These are phyloP conservation scores for Nycticebus coucang DNA, from an alignment of 2,113 vertebrate species.

Conservation along the genomic window DNA sequence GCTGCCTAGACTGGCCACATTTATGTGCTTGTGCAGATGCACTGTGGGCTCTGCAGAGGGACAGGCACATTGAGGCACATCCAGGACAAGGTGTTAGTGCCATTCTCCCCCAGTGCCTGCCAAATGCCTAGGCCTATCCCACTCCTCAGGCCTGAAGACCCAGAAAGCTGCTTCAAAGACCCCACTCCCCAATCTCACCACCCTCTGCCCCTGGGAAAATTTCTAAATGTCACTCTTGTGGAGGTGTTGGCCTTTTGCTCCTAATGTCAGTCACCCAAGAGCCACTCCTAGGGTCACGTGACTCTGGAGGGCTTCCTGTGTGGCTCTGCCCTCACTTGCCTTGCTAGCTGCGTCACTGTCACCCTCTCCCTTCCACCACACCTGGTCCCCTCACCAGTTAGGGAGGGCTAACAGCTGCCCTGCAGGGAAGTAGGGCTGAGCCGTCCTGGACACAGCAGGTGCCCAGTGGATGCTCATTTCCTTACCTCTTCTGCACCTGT, in stretches of 20 bases:
- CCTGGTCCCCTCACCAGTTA: background rate
- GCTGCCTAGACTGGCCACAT: too few species aligned
- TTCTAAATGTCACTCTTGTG: background rate
- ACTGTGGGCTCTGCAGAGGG: background rate
- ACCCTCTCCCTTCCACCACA: too few species aligned
- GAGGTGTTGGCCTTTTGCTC: background rate
- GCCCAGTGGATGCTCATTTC: too few species aligned
- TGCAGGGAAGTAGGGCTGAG: background rate
- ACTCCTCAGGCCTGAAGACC: background rate
- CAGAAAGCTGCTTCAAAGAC: background rate
- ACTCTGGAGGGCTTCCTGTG: background rate
- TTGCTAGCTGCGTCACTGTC: background rate
- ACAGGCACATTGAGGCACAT: rapidly evolving
- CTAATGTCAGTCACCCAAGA: background rate
- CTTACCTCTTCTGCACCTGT: background rate
- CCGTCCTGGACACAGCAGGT: background rate
- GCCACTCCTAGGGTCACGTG: background rate
- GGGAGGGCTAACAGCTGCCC: background rate
- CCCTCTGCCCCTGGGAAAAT: too few species aligned
- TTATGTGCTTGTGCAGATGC: background rate
- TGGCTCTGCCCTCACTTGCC: background rate
- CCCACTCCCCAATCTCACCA: background rate
- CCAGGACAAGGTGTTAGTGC: background rate
- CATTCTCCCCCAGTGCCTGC: background rate
- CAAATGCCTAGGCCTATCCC: background rate